Conservation (phyloP, 2,888 invertebrate genomes). For the Dione vanillae region DNA sequence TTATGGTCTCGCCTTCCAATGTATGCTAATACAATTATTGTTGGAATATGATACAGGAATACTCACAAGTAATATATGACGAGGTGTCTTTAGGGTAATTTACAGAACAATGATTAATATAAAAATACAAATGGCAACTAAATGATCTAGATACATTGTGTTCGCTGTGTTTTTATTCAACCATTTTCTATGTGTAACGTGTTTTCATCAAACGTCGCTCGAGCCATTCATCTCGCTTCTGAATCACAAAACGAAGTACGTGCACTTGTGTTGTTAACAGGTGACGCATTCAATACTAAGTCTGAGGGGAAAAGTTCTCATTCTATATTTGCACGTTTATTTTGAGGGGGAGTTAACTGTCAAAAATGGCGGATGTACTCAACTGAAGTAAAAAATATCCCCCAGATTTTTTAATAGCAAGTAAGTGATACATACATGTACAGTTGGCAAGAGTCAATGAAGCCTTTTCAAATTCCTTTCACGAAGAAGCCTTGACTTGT, state of each 20-base stretch:
- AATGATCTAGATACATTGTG: conserved; percentile 29
- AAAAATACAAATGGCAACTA: not conserved
- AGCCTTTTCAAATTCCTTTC: conserved; percentile 46
- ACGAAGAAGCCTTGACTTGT: conserved; percentile 43
- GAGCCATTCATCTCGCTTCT: conserved; percentile 58
- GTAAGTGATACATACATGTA: conserved; percentile 26
- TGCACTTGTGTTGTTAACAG: conserved; percentile 59
- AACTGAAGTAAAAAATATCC: conserved; percentile 27
- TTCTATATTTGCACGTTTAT: conserved; percentile 50
- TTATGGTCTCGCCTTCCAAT: conserved; percentile 34
- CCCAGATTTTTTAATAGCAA: conserved; percentile 37
- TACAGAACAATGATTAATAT: not conserved
- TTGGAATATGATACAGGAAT: conserved; percentile 18
- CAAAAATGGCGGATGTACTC: conserved; percentile 46
- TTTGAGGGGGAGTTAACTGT: conserved; percentile 47
- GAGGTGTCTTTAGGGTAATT: not conserved
- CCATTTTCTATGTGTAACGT: conserved; percentile 32
- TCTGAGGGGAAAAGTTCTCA: conserved; percentile 47
- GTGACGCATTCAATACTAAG: conserved; percentile 63
- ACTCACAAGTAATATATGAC: not conserved
- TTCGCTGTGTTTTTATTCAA: conserved; percentile 32
- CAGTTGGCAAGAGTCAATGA: conserved; percentile 38
- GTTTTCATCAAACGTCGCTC: conserved; percentile 43
- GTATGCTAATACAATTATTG: conserved; percentile 35
- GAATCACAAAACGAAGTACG: conserved; percentile 66